Percentiles rank a stretch among this genome's conserved stretches.
Evolutionary conservation across 2,888 invertebrate genomes (phyloP).

Genomic region (Trissoscelio sp.): DNA sequence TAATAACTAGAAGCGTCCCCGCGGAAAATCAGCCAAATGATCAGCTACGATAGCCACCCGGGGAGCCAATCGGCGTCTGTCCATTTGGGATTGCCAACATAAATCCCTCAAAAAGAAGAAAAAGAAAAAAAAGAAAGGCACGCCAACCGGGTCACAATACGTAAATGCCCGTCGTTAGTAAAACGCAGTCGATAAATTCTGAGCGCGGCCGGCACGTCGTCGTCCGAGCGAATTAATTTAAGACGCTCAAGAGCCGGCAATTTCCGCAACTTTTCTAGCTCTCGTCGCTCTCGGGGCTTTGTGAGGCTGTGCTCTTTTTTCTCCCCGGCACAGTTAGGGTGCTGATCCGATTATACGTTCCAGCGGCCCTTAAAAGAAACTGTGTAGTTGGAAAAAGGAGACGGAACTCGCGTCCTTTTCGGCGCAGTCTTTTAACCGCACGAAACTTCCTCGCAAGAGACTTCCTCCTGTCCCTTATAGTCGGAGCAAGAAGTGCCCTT

Average conservation of each 20-base stretch:
- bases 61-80: constrained; percentile 28
- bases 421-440: constrained; percentile 61
- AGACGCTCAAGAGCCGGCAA: constrained; percentile 75
- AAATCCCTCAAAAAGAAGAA: constrained; percentile 15
- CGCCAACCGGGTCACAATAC: constrained; percentile 17
- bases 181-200: constrained; percentile 60
- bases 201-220: constrained; percentile 58
- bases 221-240: constrained; percentile 78
- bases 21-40: constrained; percentile 29
- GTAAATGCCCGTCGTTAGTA: constrained; percentile 47
- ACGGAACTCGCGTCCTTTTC: constrained; percentile 53
- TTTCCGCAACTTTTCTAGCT: constrained; percentile 77
- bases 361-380: constrained; percentile 65
- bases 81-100: background rate
- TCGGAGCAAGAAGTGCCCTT: background rate
- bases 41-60: constrained; percentile 9
- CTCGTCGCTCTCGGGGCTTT: too few relatives aligned
- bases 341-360: constrained; percentile 74
- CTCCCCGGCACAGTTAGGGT: constrained; percentile 63
- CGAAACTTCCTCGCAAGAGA: constrained; percentile 43
- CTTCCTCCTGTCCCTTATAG: constrained; percentile 34
- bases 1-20: too few relatives aligned
- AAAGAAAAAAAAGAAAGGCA: background rate
- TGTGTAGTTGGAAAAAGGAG: constrained; percentile 66
- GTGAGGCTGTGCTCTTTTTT: constrained; percentile 51